phyloP scores from a whole-genome alignment of 2,888 invertebrate species.

The Nephrotoma appendiculata region DNA sequence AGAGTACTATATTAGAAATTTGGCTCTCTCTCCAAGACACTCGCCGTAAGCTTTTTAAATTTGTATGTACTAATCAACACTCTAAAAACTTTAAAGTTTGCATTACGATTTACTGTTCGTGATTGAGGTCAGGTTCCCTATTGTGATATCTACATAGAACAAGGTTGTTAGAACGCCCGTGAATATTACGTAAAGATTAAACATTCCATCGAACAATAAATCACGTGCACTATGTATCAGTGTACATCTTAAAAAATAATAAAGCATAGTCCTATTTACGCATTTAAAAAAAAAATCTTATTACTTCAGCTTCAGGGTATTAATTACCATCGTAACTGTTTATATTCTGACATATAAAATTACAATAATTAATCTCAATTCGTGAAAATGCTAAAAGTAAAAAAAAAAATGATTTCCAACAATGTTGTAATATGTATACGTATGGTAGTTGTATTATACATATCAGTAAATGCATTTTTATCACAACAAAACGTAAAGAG shows the following conservation, averaged over 20 bases:
- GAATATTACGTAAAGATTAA: no score
- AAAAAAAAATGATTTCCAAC: background rate
- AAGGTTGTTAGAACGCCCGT: no score
- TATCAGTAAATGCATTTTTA: background rate
- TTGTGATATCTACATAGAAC: no score
- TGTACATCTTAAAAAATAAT: background rate
- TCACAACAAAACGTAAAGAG: background rate
- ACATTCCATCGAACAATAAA: no score
- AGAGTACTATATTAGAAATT: no score
- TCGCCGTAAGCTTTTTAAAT: no score
- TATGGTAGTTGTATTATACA: background rate
- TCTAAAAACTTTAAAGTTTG: no score
- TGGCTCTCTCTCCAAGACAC: no score
- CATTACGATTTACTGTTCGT: no score
- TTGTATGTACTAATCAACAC: no score
- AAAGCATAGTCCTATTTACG: background rate
- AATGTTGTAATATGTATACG: background rate
- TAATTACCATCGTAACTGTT: background rate
- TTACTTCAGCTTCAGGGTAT: background rate
- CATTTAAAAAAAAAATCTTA: background rate
- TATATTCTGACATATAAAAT: background rate
- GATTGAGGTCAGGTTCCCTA: no score
- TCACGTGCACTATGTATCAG: background rate
- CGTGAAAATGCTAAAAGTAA: background rate
- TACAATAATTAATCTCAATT: background rate